These are phyloP conservation scores for Atta texana DNA, from an alignment of 1,140 invertebrate species.

Conservation along the genomic window DNA sequence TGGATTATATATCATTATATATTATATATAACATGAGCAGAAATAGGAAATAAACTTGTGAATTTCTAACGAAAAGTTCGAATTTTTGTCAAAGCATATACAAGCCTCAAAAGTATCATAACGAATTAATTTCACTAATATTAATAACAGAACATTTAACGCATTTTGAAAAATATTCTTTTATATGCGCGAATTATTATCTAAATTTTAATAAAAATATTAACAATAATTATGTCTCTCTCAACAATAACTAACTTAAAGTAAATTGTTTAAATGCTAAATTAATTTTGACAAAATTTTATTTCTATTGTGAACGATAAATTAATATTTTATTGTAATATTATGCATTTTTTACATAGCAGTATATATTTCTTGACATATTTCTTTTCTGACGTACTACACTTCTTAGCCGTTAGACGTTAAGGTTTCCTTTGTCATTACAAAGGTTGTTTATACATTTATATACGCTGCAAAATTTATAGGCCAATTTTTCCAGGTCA, in stretches of 20 bases:
- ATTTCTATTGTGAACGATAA: neutral
- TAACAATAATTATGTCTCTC: neutral
- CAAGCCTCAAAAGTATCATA: neutral
- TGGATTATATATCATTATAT: conserved; percentile 15
- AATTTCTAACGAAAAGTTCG: neutral
- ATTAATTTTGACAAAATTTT: neutral
- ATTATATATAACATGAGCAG: neutral
- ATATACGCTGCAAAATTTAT: conserved; percentile 69
- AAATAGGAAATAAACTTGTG: neutral
- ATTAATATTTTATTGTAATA: conserved; percentile 25
- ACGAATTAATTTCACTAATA: neutral
- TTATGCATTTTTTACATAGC: neutral
- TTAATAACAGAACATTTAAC: neutral
- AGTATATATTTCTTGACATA: neutral
- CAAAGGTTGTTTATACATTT: conserved; percentile 33
- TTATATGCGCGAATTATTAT: neutral
- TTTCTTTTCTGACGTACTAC: conserved; percentile 5
- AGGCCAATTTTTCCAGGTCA: conserved; percentile 72
- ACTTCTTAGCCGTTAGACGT: neutral
- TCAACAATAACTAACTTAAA: neutral
- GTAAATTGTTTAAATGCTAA: neutral
- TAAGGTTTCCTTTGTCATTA: neutral
- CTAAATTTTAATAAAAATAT: neutral
- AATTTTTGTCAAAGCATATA: neutral
- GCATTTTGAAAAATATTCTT: neutral